phyloP scores from a whole-genome alignment of 2,797 vertebrate species.

The Poecilia wingei region DNA sequence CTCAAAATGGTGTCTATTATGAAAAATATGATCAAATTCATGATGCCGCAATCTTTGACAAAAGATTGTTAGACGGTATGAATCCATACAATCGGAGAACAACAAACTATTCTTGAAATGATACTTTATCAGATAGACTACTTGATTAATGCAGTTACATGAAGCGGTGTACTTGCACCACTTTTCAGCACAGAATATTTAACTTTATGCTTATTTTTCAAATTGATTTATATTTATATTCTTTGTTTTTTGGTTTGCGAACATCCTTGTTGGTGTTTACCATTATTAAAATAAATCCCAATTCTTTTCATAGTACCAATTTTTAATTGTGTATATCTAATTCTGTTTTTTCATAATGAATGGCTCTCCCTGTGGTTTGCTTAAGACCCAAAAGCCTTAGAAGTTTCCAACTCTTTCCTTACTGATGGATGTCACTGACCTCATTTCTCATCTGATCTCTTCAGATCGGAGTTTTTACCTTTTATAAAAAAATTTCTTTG shows the following conservation, averaged over 20 bases:
- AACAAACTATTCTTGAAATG: background rate
- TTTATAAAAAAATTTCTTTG: no score
- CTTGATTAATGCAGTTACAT: background rate
- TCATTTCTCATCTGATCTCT: background rate
- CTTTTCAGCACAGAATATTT: background rate
- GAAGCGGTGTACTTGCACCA: background rate
- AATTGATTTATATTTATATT: background rate
- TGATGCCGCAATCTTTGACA: background rate
- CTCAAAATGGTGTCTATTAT: background rate
- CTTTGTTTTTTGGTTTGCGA: background rate
- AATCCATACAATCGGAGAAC: background rate
- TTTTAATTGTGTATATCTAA: background rate
- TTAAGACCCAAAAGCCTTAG: background rate
- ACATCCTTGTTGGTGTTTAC: background rate
- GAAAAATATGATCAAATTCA: background rate
- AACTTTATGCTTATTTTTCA: background rate
- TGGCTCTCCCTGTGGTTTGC: background rate
- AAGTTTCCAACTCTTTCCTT: background rate
- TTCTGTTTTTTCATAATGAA: background rate
- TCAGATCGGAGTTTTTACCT: background rate
- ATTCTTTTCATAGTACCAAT: background rate
- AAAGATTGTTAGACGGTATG: background rate
- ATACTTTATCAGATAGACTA: background rate
- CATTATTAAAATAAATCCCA: background rate
- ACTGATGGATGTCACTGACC: background rate